These are phyloP conservation scores for Cirrhinus mrigala DNA, from an alignment of 2,797 vertebrate species.

Conservation along the genomic window DNA sequence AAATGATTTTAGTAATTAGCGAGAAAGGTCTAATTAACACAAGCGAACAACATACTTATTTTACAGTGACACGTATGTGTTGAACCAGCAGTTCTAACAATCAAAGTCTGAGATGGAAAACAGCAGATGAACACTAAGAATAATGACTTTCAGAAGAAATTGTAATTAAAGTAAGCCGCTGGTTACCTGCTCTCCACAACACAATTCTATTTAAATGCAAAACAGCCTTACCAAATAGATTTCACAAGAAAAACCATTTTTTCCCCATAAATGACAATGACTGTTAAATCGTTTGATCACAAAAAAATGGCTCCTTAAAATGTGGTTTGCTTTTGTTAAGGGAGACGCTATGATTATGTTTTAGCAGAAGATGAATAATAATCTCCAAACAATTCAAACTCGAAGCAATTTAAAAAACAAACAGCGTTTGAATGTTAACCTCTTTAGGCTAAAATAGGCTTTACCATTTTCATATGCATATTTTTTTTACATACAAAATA, in stretches of 20 bases:
- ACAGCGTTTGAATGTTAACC: too few relatives aligned
- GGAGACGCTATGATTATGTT: neutral
- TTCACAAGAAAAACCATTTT: neutral
- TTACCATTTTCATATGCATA: too few relatives aligned
- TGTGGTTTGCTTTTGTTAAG: neutral
- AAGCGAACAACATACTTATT: slow-evolving; percentile 2
- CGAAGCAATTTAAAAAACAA: neutral
- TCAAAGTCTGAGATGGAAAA: slow-evolving; percentile 17
- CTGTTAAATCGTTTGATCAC: neutral
- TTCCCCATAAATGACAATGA: neutral
- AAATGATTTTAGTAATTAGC: neutral
- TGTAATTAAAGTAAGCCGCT: neutral
- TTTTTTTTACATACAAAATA: too few relatives aligned
- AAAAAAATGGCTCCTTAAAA: neutral
- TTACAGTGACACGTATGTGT: neutral
- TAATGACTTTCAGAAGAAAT: slow-evolving; percentile 12
- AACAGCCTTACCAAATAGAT: neutral
- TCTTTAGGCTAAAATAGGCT: too few relatives aligned
- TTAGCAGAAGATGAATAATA: too few relatives aligned
- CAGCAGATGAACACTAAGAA: neutral
- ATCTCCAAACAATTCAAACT: neutral
- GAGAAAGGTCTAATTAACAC: neutral
- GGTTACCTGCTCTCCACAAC: neutral
- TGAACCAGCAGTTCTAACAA: neutral
- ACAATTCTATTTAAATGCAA: neutral